Evolutionary conservation across 2,888 invertebrate species (phyloP).

Genomic region (Rhamnusium bicolor): DNA sequence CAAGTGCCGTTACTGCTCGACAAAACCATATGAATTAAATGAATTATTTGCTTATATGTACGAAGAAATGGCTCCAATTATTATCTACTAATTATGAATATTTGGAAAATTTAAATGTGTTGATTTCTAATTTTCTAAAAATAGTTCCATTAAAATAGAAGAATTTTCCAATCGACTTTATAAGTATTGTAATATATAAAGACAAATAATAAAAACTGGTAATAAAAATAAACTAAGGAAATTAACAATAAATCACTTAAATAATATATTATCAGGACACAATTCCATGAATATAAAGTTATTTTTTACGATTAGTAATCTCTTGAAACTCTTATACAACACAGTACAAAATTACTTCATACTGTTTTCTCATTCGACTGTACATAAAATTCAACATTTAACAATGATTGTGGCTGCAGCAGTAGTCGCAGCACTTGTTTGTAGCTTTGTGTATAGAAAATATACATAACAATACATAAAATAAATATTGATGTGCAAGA

Average conservation of each 20-base stretch:
- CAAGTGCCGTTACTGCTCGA: too few species aligned
- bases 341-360: not conserved
- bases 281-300: too few species aligned
- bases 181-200: too few species aligned
- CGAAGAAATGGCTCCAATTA: too few species aligned
- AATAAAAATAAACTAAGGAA: not conserved
- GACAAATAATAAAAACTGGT: too few species aligned
- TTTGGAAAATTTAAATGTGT: too few species aligned
- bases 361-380: conserved; percentile 8
- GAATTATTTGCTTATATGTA: too few species aligned
- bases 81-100: too few species aligned
- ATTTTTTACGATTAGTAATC: not conserved
- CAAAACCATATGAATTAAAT: too few species aligned
- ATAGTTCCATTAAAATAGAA: too few species aligned
- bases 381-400: conserved; percentile 5
- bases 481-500: conserved; percentile 9
- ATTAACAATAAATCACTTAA: not conserved
- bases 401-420: not conserved
- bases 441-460: conserved; percentile 11
- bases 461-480: conserved; percentile 26
- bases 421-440: not conserved
- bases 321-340: not conserved
- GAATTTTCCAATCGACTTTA: too few species aligned
- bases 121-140: too few species aligned
- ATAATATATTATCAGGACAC: not conserved